Percentiles rank a stretch among this genome's conserved stretches.
Evolutionary conservation across 2,888 invertebrate species (phyloP).

Genomic region (Melinaea marsaeus): DNA sequence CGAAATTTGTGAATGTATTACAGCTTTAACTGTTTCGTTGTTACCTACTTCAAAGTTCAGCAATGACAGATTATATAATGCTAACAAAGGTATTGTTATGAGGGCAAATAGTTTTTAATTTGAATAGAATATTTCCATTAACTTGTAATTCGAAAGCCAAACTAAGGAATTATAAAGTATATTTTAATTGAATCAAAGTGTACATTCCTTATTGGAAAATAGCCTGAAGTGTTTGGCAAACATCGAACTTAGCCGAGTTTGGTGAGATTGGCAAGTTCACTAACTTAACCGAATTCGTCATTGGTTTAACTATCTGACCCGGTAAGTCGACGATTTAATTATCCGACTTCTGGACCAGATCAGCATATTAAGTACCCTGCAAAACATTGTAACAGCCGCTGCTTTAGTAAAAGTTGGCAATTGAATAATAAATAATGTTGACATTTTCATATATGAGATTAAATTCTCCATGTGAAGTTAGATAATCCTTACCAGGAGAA

Average conservation of each 20-base stretch:
- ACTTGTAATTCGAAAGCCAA: neutral
- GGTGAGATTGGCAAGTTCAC: slow-evolving; percentile 31
- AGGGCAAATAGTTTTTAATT: neutral
- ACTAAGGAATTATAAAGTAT: slow-evolving; percentile 1
- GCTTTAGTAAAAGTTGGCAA: slow-evolving; percentile 31
- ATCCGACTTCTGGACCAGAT: slow-evolving; percentile 26
- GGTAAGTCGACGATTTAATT: slow-evolving; percentile 35
- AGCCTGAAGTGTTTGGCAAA: slow-evolving; percentile 32
- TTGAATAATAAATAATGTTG: slow-evolving; percentile 13
- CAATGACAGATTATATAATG: no score
- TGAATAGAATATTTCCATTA: neutral
- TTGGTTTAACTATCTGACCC: slow-evolving; percentile 34
- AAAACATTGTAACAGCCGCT: slow-evolving; percentile 18
- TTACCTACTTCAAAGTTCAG: no score
- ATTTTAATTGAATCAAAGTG: slow-evolving; percentile 7
- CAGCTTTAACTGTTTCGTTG: no score
- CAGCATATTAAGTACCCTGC: slow-evolving; percentile 21
- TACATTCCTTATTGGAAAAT: slow-evolving; percentile 18
- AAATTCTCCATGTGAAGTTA: slow-evolving; percentile 1
- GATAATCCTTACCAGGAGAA: slow-evolving; percentile 6
- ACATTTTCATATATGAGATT: slow-evolving; percentile 3
- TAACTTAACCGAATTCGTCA: slow-evolving; percentile 31
- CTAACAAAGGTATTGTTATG: no score
- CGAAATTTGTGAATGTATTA: no score
- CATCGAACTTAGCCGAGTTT: slow-evolving; percentile 30